Base-by-base conservation (phyloP, 2,888 invertebrate genomes). In the Beris chalybata region DNA sequence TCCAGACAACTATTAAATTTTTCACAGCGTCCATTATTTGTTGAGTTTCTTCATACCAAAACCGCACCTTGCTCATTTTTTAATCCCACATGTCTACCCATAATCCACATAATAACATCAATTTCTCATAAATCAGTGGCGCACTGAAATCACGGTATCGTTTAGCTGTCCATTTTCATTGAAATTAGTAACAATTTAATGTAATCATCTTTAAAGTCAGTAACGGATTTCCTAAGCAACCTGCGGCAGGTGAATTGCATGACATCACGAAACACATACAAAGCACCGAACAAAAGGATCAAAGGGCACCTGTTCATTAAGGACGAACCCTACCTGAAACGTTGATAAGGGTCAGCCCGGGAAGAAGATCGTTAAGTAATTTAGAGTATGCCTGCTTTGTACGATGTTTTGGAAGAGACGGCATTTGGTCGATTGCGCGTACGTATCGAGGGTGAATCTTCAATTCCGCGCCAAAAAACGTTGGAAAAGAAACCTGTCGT, bases 321-420 rank as follows among this genome's bases (percentile, higher is more conserved):
- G 68, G 68, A 68, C 57, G 68, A 68, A 61, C 57, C 47, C 48
- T 65, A 68, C 67, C 65, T 65, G 65, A 59, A 61, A 13, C 30
- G 53, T 53, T 68, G 66, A 68, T 64, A 64, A 68, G 64, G 66
- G 66, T 65, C 63, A 43, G 58, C 22, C 32, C 32, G 64, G 68
- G 66, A 68, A 68, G 64, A 52, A 52, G 68, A 58, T 68, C 68
- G 68, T 68, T 68, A 68, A 68, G 59, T 68, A 64, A 68, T 68
- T 68, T 68, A 44, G 52, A 58, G 54, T 54, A 43, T 61, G 52
- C 52, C 50, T 30, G 29, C 48, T 13, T 64, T 56, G 3, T 48
- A 47, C 30, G 45, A 48, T 50, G 50, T 12, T 12, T 50, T 61
- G 58, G 55, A 31, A 44, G 54, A 22, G 58, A 68, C 64, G 67